These are phyloP conservation scores for Micronycteris hirsuta DNA, from an alignment of 2,113 vertebrate genomes.

Conservation along the genomic window DNA sequence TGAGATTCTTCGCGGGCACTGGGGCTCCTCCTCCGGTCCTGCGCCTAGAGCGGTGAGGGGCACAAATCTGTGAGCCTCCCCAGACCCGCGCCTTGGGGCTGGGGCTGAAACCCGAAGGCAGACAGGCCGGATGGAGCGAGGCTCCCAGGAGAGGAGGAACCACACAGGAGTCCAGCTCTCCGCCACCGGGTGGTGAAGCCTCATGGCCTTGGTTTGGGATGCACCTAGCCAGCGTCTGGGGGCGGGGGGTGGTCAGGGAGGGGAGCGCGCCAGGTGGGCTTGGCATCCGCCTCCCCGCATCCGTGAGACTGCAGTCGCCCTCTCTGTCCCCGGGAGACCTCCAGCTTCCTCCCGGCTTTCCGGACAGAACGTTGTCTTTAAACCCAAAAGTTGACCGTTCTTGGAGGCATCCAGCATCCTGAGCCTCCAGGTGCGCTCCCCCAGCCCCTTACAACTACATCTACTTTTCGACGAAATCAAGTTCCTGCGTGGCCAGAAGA, in stretches of 20 bases:
- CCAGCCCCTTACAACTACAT: accelerated
- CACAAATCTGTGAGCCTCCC: accelerated
- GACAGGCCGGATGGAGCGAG: too few relatives aligned
- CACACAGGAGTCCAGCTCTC: accelerated
- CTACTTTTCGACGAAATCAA: background rate
- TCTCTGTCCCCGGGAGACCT: background rate
- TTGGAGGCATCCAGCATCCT: background rate
- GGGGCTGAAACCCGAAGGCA: background rate
- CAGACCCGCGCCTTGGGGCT: too few relatives aligned
- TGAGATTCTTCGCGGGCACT: accelerated
- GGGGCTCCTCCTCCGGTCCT: accelerated
- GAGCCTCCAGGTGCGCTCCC: accelerated
- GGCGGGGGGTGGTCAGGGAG: background rate
- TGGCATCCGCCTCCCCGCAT: background rate
- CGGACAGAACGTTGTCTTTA: accelerated
- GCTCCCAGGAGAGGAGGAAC: accelerated
- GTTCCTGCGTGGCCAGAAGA: background rate
- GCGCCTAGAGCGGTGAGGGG: accelerated
- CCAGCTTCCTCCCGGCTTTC: background rate
- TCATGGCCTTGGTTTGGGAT: background rate
- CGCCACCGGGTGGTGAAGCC: accelerated
- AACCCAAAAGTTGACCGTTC: background rate
- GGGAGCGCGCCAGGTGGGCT: background rate
- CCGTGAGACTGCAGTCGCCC: background rate
- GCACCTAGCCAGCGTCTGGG: accelerated